Evolutionary conservation across 2,888 invertebrate species (phyloP).

Genomic region (Dynastes maya): DNA sequence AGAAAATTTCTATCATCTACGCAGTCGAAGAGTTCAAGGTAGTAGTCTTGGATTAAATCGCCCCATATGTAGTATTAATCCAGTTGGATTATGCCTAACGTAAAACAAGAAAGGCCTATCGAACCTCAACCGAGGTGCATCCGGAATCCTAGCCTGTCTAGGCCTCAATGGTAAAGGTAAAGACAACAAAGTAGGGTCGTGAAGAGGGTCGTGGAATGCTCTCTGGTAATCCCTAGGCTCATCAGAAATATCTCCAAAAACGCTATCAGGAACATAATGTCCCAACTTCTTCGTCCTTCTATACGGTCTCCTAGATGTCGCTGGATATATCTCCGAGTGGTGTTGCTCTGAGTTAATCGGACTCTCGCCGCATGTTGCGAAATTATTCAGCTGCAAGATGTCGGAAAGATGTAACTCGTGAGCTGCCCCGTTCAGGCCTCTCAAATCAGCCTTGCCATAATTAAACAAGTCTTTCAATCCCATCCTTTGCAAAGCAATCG

Average conservation of each 20-base stretch:
- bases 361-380: constrained; percentile 86
- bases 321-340: constrained; percentile 87
- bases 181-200: constrained; percentile 72
- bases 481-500: constrained; percentile 84
- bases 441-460: constrained; percentile 83
- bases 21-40: constrained; percentile 72
- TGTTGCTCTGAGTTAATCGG: constrained; percentile 79
- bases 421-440: constrained; percentile 85
- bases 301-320: constrained; percentile 71
- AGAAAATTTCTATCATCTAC: constrained; percentile 13
- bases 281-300: constrained; percentile 66
- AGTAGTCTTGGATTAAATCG: constrained; percentile 88
- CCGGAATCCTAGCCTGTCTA: constrained; percentile 81
- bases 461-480: constrained; percentile 87
- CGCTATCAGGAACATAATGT: constrained; percentile 52
- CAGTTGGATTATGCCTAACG: constrained; percentile 93
- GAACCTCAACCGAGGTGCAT: constrained; percentile 83
- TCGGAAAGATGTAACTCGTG: constrained; percentile 89
- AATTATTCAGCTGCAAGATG: constrained; percentile 87
- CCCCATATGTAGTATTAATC: constrained; percentile 90
- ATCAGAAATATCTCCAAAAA: constrained; percentile 61
- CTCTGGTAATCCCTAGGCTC: constrained; percentile 79
- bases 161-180: constrained; percentile 81
- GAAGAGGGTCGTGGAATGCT: constrained; percentile 79
- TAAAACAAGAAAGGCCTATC: constrained; percentile 92